phyloP scores from a whole-genome alignment of 2,888 invertebrate species.

The Arge pagana region DNA sequence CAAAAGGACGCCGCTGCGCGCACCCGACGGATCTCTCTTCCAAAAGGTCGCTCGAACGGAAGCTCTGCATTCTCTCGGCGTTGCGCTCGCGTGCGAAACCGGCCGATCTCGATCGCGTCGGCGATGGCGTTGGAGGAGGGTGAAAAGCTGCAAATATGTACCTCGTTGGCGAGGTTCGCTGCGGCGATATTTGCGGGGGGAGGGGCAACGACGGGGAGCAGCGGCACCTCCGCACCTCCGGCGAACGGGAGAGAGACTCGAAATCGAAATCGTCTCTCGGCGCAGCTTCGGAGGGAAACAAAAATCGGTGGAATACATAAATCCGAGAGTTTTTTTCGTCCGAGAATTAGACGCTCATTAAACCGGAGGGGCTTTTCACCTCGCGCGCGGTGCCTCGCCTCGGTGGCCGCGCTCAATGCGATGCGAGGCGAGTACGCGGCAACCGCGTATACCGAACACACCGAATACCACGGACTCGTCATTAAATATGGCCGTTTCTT shows the following conservation, averaged over 20 bases:
- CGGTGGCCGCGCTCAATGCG: conserved; percentile 26
- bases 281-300: conserved; percentile 32
- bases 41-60: conserved; percentile 13
- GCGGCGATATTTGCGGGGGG: conserved; percentile 22
- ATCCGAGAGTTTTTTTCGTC: conserved; percentile 35
- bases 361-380: conserved; percentile 31
- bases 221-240: conserved; percentile 16
- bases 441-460: conserved; percentile 24
- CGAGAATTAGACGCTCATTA: conserved; percentile 44
- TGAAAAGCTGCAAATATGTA: too few species aligned
- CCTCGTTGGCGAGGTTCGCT: conserved; percentile 29
- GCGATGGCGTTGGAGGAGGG: not conserved
- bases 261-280: conserved; percentile 12
- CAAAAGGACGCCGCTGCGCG: too few species aligned
- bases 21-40: not conserved
- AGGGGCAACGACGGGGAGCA: conserved; percentile 1
- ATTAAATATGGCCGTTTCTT: conserved; percentile 36
- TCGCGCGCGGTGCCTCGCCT: conserved; percentile 26
- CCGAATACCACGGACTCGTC: conserved; percentile 30
- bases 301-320: conserved; percentile 36
- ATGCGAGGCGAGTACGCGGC: conserved; percentile 22
- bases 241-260: conserved; percentile 15
- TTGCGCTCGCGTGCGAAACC: conserved; percentile 26
- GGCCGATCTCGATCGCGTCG: conserved; percentile 13
- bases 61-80: conserved; percentile 18